Evolutionary conservation across 2,797 vertebrate species (phyloP).

Genomic region (Sebastes alutus): DNA sequence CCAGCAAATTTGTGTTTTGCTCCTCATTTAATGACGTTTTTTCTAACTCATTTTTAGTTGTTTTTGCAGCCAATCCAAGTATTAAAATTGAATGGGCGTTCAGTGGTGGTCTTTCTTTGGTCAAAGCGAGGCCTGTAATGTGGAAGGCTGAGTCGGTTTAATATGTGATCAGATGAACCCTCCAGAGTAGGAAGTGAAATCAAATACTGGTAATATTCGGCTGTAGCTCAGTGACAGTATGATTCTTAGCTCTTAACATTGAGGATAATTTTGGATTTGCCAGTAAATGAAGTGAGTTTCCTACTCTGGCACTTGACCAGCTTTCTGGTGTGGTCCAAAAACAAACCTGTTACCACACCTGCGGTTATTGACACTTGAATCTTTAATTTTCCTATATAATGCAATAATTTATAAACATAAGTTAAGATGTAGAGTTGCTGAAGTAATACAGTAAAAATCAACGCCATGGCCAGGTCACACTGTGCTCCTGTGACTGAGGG

Average conservation of each 20-base stretch:
- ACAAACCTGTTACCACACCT: neutral
- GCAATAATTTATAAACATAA: slow-evolving; percentile 60
- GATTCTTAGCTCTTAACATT: neutral
- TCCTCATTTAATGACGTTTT: slow-evolving; percentile 3
- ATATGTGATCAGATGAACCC: neutral
- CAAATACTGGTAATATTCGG: neutral
- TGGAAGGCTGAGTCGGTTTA: neutral
- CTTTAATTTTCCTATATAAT: slow-evolving; percentile 38
- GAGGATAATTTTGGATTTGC: neutral
- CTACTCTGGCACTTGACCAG: slow-evolving; percentile 18
- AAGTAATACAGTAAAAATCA: slow-evolving; percentile 15
- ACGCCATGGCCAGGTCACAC: slow-evolving; percentile 52
- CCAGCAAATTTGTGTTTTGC: neutral
- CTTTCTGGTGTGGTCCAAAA: neutral
- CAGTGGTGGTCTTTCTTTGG: neutral
- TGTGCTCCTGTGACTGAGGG: slow-evolving; percentile 39
- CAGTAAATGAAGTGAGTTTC: neutral
- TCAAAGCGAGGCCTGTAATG: neutral
- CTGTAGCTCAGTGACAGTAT: neutral
- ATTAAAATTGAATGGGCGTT: neutral
- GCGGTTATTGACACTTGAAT: slow-evolving; percentile 36
- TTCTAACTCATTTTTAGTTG: neutral
- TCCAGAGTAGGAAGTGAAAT: neutral
- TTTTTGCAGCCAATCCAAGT: neutral
- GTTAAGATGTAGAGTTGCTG: slow-evolving; percentile 14